Percentiles rank a stretch among this genome's conserved stretches.
Conservation (phyloP, 2,113 vertebrate genomes). For the Girardinichthys multiradiatus region DNA sequence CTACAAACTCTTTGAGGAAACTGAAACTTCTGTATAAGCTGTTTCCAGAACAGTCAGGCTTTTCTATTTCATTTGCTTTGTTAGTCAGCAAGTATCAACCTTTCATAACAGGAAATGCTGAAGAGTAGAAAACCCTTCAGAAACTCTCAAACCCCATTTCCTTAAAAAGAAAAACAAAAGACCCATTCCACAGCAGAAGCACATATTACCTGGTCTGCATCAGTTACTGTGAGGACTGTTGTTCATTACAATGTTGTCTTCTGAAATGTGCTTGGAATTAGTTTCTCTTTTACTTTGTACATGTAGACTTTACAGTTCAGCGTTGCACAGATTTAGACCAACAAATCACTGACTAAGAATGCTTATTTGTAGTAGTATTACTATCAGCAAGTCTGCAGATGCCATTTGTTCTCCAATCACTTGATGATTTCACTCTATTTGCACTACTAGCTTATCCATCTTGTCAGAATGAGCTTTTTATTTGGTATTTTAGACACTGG, state of each 20-base stretch:
- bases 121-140: not conserved
- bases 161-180: not conserved
- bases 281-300: not conserved
- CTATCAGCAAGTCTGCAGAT: too few species aligned
- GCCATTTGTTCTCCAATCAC: too few species aligned
- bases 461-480: too few species aligned
- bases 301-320: not conserved
- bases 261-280: not conserved
- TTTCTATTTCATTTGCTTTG: not conserved
- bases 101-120: not conserved
- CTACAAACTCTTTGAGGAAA: not conserved
- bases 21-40: not conserved
- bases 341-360: not conserved
- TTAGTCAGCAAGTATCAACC: not conserved
- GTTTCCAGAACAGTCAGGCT: not conserved
- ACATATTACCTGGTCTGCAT: conserved; percentile 2
- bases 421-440: too few species aligned
- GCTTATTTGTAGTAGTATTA: too few species aligned
- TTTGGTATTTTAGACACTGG: too few species aligned
- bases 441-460: too few species aligned
- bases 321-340: not conserved
- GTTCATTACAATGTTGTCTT: not conserved
- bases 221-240: conserved; percentile 5
- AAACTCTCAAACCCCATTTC: not conserved
- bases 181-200: not conserved